phyloP scores from a whole-genome alignment of 2,113 vertebrate species.

The Thryonomys swinderianus region DNA sequence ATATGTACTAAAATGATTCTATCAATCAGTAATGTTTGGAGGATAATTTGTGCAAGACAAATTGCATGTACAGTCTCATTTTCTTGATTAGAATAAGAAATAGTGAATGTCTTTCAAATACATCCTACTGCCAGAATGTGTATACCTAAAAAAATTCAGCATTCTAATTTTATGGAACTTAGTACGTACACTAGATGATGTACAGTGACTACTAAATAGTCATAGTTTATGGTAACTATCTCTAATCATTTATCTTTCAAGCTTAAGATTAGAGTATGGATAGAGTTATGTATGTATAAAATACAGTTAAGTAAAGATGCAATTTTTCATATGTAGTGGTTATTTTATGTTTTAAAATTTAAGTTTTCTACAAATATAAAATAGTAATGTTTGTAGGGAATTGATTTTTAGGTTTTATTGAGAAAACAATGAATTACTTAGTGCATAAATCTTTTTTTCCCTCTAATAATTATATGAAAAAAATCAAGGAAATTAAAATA shows the following conservation, averaged over 20 bases:
- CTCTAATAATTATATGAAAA: constrained; percentile 54
- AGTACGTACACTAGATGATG: not conserved
- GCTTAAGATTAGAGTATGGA: constrained; percentile 12
- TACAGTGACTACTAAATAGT: not conserved
- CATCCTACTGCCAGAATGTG: not conserved
- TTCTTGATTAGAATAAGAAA: constrained; percentile 58
- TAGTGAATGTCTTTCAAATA: not conserved
- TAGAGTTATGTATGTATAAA: not conserved
- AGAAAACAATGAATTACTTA: constrained; percentile 49
- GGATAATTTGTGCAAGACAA: constrained; percentile 37
- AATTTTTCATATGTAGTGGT: not conserved
- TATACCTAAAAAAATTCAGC: constrained; percentile 7
- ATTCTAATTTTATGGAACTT: not conserved
- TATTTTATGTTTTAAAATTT: constrained; percentile 44
- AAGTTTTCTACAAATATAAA: constrained; percentile 52
- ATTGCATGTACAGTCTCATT: constrained; percentile 5
- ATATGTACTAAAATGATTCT: constrained; percentile 31
- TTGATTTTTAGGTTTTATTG: constrained; percentile 54
- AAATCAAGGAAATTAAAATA: constrained; percentile 92
- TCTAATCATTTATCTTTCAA: not conserved
- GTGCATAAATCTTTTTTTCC: constrained; percentile 65
- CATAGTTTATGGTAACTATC: not conserved
- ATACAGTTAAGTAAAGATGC: not conserved
- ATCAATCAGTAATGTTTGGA: not conserved
- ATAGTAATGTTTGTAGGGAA: constrained; percentile 42